Evolutionary conservation across 2,888 invertebrate species (phyloP), one percentile per base, ranked within the genome.

Genomic region (Drosophila mimetica): DNA sequence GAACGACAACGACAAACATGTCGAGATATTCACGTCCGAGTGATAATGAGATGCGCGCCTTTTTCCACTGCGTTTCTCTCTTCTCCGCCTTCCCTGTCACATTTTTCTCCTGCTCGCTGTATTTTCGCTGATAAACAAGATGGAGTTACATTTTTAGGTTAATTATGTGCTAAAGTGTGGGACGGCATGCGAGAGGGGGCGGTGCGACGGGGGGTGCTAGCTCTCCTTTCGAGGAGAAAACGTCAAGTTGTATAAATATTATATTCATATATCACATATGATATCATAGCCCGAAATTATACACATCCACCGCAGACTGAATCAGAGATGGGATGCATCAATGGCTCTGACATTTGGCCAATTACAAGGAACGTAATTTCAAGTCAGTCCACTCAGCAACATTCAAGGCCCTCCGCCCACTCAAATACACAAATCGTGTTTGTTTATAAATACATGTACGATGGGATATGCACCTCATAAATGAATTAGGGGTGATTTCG

Each of bases 11-110:
- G 71, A 72, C 84, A 86, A 88, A 81, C 88, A 81, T 85, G 79
- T 76, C 77, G 72, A 85, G 77, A 87, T 86, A 88, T 90, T 90
- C 89, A 89, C 90, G 89, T 90, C 82, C 79, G 83, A 84, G 88
- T 89, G 90, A 89, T 90, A 90, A 90, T 90, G 89, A 90, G 89
- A 90, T 89, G 89, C 88, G 77, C 89, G 86, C 81, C 89, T 82
- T 82, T 86, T 82, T 75, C 55, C 70, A 61, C 47, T 64, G 41
- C 42, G 42, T 53, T 41, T 59, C 70, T 58, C 39, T 37, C 58
- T 55, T 16, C 58, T 52, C 61, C 22, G 28, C 48, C 47, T 55
- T 25, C 25, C 25, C 20, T 20, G 59, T 16, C 64, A 71, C 60
- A 46, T 58, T 58, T 69, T 63, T 58, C 61, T 48, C 39, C 74